These are phyloP conservation scores for Hyalella azteca DNA, from an alignment of 2,888 invertebrate genomes.

Conservation along the genomic window DNA sequence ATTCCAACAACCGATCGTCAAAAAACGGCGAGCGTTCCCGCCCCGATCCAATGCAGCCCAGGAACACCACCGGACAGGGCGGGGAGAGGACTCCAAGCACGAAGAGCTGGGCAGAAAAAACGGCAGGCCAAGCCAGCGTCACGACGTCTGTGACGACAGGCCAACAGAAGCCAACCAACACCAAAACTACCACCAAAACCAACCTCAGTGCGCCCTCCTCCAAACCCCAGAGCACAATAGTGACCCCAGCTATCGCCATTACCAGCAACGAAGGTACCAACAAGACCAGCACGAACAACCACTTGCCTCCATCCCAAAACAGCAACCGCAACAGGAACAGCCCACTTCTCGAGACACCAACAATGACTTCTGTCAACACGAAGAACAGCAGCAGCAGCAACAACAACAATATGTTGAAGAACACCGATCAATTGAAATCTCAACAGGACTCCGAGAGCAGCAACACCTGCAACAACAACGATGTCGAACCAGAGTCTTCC, in stretches of 20 bases:
- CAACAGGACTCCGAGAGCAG: slow-evolving; percentile 5
- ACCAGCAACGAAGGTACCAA: slow-evolving; percentile 21
- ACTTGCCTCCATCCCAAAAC: not conserved
- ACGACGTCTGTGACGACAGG: not conserved
- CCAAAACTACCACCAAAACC: slow-evolving; percentile 37
- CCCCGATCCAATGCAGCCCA: slow-evolving; percentile 47
- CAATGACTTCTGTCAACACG: not conserved
- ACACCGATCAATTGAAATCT: not conserved
- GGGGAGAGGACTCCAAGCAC: slow-evolving; percentile 32
- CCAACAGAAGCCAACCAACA: slow-evolving; percentile 21
- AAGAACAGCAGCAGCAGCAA: slow-evolving; percentile 31
- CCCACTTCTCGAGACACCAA: slow-evolving; percentile 15
- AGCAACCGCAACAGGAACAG: not conserved
- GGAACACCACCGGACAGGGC: slow-evolving; percentile 30
- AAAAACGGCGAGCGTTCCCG: slow-evolving; percentile 59
- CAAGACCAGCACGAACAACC: not conserved
- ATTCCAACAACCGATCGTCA: slow-evolving; percentile 41
- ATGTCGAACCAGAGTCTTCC: slow-evolving; percentile 53
- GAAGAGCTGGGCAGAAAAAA: slow-evolving; percentile 40
- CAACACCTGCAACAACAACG: slow-evolving; percentile 40
- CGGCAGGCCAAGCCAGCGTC: slow-evolving; percentile 4
- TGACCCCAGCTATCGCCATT: slow-evolving; percentile 36
- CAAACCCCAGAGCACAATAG: not conserved
- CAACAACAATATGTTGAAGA: slow-evolving; percentile 29
- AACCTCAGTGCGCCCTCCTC: not conserved